phyloP scores from a whole-genome alignment of 2,888 invertebrate species.

The Thera britannica region DNA sequence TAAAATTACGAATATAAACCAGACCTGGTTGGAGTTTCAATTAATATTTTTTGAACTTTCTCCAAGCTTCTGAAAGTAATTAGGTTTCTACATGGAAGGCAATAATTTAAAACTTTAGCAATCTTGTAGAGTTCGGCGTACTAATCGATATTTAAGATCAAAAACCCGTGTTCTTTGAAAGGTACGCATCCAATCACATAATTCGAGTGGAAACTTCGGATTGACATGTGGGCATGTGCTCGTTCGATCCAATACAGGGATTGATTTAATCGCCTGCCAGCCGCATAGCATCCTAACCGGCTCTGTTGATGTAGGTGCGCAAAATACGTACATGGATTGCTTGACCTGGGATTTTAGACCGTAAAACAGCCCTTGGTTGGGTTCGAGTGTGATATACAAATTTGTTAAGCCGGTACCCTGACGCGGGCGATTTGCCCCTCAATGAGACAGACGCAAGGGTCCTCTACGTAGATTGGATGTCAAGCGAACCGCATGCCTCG shows the following conservation, averaged over 20 bases:
- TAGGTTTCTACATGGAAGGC: slow-evolving; percentile 49
- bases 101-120: slow-evolving; percentile 44
- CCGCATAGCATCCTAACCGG: slow-evolving; percentile 41
- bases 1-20: slow-evolving; percentile 48
- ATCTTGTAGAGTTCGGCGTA: slow-evolving; percentile 18
- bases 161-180: slow-evolving; percentile 19
- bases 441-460: slow-evolving; percentile 70
- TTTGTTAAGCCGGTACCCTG: slow-evolving; percentile 45
- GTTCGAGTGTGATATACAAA: slow-evolving; percentile 43
- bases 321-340: slow-evolving; percentile 25
- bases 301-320: slow-evolving; percentile 37
- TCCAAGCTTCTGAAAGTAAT: slow-evolving; percentile 49
- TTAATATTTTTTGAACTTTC: slow-evolving; percentile 53
- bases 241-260: slow-evolving; percentile 40
- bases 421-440: slow-evolving; percentile 67
- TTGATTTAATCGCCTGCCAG: slow-evolving; percentile 46
- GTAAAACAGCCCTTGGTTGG: slow-evolving; percentile 41
- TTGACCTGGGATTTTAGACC: slow-evolving; percentile 43
- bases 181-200: slow-evolving; percentile 34
- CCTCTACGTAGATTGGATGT: slow-evolving; percentile 75
- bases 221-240: slow-evolving; percentile 38
- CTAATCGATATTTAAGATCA: slow-evolving; percentile 29
- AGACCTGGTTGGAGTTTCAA: slow-evolving; percentile 51
- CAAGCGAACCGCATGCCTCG: slow-evolving; percentile 54
- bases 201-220: slow-evolving; percentile 39